phyloP scores from a whole-genome alignment of 2,888 invertebrate genomes.

The Fabriciana adippe region DNA sequence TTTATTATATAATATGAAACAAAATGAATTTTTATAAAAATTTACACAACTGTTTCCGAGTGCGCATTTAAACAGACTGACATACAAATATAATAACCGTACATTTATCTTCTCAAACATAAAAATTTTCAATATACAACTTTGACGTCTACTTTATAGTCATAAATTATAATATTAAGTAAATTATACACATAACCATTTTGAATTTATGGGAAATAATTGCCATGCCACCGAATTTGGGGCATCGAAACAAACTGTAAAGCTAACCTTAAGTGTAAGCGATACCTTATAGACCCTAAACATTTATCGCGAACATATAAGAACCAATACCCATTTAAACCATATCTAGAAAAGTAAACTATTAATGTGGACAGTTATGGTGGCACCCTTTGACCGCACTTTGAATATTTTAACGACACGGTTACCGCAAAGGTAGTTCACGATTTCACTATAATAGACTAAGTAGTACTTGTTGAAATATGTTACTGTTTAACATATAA shows the following conservation, averaged over 20 bases:
- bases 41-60: too few species aligned
- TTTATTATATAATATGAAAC: too few species aligned
- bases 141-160: too few species aligned
- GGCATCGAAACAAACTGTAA: not conserved
- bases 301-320: slow-evolving; percentile 19
- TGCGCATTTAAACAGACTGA: too few species aligned
- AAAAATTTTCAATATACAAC: too few species aligned
- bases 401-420: slow-evolving; percentile 48
- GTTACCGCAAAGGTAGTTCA: slow-evolving; percentile 44
- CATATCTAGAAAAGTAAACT: slow-evolving; percentile 48
- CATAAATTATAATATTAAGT: too few species aligned
- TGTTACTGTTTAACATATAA: too few species aligned
- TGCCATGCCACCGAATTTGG: not conserved
- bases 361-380: slow-evolving; percentile 61
- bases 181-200: too few species aligned
- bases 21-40: too few species aligned
- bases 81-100: too few species aligned
- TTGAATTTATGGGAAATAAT: not conserved
- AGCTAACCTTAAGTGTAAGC: slow-evolving; percentile 8
- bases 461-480: not conserved
- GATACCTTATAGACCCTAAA: slow-evolving; percentile 7
- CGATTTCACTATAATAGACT: slow-evolving; percentile 42
- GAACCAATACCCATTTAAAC: slow-evolving; percentile 33
- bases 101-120: too few species aligned
- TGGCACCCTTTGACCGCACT: slow-evolving; percentile 55